Evolutionary conservation across 2,113 vertebrate genomes (phyloP), one percentile per base, ranked within the genome.

Genomic region (Odobenus rosmarus): DNA sequence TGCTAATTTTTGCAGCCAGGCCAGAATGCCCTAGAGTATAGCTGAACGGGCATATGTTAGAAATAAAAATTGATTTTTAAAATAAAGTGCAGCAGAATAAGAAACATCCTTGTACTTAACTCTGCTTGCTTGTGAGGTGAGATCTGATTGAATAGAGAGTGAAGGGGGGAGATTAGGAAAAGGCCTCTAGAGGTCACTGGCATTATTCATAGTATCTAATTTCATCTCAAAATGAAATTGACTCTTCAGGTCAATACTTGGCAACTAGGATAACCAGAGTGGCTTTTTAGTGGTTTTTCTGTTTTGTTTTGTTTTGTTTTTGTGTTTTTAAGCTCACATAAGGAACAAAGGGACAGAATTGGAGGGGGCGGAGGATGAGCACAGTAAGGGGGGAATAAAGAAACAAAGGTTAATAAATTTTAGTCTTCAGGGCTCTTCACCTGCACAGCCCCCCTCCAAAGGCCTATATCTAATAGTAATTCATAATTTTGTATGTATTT

Each of bases 1-100:
- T 23, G 13, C 76, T 86, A 72, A 55, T 55, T 92, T 94, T 77
- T 92, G 24, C 33, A 94, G 26, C 31, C 46, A 59, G 57, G 39
- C 62, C 87, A 79, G 74, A 90, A 92, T 72, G 6, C 14, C 31
- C 39, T 80, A 39, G 55, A 93, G 49, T n/a, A 64, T 0, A 86
- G 64, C 0, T 76, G 14, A 93, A 59, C 23, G 69, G 61, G 61
- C 31, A 87, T 33, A 39, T 16, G n/a, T 76, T 53, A 86, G 33
- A 92, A 92, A 87, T 39, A 67, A 89, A 95, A 96, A 46, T 42
- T 31, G 33, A 81, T 95, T 92, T 83, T 96, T 67, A 82, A 95
- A 94, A 77, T 42, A 76, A 72, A 93, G 33, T 36, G 5, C 1
- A 81, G 49, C 4, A 72, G 46, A 91, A 55, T 64, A 42, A 42